Conservation (phyloP, 1,140 invertebrate species). For the Patella vulgata region DNA sequence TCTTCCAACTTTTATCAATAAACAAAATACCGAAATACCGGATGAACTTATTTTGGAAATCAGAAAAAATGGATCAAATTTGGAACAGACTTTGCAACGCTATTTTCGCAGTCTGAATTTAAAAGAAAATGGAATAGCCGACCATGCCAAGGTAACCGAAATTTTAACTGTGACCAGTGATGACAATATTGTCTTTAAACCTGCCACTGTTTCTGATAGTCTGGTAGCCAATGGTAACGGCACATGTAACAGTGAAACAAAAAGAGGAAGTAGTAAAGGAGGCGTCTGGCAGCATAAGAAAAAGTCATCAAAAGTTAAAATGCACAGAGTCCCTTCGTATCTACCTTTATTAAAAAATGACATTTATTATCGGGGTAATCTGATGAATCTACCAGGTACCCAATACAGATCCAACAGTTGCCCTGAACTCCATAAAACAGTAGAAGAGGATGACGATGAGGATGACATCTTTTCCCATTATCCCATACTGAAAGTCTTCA, state of each 20-base stretch:
- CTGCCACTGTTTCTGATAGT: conserved; percentile 11
- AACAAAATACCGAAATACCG: conserved; percentile 34
- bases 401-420: conserved; percentile 44
- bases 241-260: not conserved
- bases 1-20: conserved; percentile 49
- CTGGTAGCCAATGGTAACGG: conserved; percentile 7
- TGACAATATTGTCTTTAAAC: conserved; percentile 5
- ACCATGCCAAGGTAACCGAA: not conserved
- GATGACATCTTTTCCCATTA: conserved; percentile 3
- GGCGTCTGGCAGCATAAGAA: conserved; percentile 13
- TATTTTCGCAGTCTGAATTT: conserved; percentile 25
- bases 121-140: not conserved
- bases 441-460: conserved; percentile 21
- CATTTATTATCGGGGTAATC: conserved; percentile 57
- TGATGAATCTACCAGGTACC: conserved; percentile 26
- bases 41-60: conserved; percentile 38
- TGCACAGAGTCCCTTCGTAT: conserved; percentile 17
- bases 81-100: conserved; percentile 24
- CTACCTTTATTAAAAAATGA: conserved; percentile 55
- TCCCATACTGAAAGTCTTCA: conserved; percentile 4
- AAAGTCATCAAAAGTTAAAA: not conserved
- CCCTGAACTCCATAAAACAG: conserved; percentile 38
- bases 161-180: conserved; percentile 5
- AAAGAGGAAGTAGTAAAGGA: not conserved
- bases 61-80: conserved; percentile 36